Percentiles rank a stretch among this genome's conserved stretches.
Evolutionary conservation across 2,113 vertebrate genomes (phyloP).

Genomic region (Actenoides hombroni): DNA sequence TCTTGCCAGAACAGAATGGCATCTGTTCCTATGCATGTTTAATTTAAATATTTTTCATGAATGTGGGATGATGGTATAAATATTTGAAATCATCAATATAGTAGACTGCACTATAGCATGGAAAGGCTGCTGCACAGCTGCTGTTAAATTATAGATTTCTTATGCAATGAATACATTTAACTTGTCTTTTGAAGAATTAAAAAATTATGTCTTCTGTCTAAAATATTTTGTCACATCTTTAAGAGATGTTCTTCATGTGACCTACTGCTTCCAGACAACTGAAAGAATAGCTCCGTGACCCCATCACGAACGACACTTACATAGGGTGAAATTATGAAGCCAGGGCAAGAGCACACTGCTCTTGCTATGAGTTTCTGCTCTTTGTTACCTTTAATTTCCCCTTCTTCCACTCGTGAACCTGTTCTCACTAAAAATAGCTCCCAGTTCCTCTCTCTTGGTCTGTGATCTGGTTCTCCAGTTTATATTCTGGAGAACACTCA

Average conservation of each 20-base stretch:
- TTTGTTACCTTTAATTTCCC: conserved; percentile 31
- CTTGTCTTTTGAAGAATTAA: conserved; percentile 71
- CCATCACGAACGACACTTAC: conserved; percentile 1
- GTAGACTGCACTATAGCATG: conserved; percentile 68
- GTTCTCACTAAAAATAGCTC: conserved; percentile 42
- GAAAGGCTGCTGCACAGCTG: conserved; percentile 68
- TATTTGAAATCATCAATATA: conserved; percentile 76
- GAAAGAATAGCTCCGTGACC: conserved; percentile 49
- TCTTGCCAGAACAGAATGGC: conserved; percentile 68
- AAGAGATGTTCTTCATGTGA: conserved; percentile 54
- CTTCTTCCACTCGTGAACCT: background rate
- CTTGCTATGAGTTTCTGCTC: background rate
- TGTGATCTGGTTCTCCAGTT: background rate
- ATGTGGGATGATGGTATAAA: conserved; percentile 73
- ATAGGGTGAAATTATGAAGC: background rate
- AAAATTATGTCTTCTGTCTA: conserved; percentile 70
- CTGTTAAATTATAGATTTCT: conserved; percentile 73
- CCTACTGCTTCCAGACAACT: conserved; percentile 50
- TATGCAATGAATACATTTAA: conserved; percentile 74
- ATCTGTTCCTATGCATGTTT: conserved; percentile 74
- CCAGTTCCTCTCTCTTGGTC: background rate
- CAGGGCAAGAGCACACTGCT: background rate
- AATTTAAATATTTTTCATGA: conserved; percentile 74
- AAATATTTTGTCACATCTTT: conserved; percentile 65
- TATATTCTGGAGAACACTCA: background rate